Evolutionary conservation across 2,113 vertebrate species (phyloP).

Genomic region (Glaucomys volans): DNA sequence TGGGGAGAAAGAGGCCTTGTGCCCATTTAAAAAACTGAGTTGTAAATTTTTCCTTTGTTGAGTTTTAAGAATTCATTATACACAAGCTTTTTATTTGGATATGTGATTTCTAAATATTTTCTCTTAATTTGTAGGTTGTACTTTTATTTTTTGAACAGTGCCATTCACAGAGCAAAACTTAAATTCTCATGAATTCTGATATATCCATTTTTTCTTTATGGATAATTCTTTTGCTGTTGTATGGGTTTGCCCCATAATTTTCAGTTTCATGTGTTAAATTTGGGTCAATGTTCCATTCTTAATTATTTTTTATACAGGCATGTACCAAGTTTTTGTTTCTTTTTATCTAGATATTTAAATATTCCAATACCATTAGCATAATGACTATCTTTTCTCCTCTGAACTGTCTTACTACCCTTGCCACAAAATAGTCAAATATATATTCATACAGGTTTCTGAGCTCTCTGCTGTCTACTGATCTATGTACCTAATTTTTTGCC

Average conservation of each 20-base stretch:
- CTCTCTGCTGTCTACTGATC: neutral
- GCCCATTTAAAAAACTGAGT: neutral
- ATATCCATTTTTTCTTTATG: neutral
- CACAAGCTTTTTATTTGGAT: neutral
- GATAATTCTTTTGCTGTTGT: neutral
- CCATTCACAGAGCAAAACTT: neutral
- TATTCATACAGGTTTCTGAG: neutral
- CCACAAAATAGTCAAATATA: neutral
- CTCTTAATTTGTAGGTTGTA: neutral
- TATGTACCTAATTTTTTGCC: neutral
- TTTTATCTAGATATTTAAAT: neutral
- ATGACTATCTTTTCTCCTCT: neutral
- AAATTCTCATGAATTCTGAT: neutral
- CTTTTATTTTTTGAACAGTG: neutral
- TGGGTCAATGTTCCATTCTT: neutral
- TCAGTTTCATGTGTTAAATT: neutral
- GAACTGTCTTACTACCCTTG: neutral
- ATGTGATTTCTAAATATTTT: neutral
- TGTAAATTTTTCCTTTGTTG: neutral
- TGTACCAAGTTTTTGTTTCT: neutral
- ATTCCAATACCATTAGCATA: neutral
- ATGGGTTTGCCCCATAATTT: neutral
- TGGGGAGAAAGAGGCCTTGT: neutral
- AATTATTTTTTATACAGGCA: constrained; percentile 2
- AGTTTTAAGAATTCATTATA: neutral